Evolutionary conservation across 2,113 vertebrate species (phyloP).

Genomic region (Microcebus murinus): DNA sequence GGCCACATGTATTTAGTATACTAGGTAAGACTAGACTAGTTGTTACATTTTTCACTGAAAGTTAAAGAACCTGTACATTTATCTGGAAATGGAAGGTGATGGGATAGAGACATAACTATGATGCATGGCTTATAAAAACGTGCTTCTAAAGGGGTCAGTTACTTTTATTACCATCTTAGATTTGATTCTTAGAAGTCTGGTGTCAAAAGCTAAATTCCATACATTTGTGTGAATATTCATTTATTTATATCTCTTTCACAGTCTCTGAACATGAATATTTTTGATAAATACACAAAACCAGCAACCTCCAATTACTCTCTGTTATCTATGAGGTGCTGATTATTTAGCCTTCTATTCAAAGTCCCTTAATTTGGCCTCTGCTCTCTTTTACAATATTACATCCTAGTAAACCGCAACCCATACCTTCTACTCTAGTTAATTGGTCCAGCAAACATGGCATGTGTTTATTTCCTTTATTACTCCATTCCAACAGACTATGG

Average conservation of each 20-base stretch:
- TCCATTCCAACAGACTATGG: too few species aligned
- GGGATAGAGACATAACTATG: background rate
- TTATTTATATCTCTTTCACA: background rate
- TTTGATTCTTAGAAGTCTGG: background rate
- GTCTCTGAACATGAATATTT: background rate
- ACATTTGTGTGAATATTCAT: background rate
- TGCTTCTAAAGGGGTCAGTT: background rate
- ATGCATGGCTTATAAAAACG: background rate
- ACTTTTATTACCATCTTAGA: background rate
- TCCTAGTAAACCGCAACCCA: background rate
- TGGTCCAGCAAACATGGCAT: background rate
- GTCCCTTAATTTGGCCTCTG: background rate
- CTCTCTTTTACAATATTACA: background rate
- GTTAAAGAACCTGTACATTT: background rate
- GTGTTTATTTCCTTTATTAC: background rate
- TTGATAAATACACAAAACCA: background rate
- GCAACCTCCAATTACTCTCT: background rate
- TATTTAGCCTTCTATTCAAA: background rate
- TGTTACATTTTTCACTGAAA: conserved; percentile 5
- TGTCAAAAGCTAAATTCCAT: background rate
- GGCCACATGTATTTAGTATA: background rate
- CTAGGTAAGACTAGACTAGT: conserved; percentile 22
- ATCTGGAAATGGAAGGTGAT: background rate
- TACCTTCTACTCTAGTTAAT: background rate
- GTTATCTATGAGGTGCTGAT: background rate